phyloP scores from a whole-genome alignment of 2,113 vertebrate species.

The Nansenia antarctica region DNA sequence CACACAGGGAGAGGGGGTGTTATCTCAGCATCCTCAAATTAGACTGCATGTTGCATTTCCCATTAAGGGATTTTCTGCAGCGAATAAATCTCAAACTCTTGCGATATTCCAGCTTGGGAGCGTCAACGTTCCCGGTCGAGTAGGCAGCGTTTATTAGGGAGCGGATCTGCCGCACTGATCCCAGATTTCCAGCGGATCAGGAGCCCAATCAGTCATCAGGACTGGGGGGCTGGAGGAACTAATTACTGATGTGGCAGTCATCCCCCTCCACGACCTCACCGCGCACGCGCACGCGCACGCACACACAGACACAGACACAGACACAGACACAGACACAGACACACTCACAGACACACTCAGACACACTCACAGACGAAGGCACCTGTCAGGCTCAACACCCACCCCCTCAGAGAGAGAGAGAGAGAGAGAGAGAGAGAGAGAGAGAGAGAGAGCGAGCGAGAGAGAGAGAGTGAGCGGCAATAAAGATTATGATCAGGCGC shows the following conservation, averaged over 20 bases:
- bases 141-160: constrained; percentile 57
- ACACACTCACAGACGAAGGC: constrained; percentile 42
- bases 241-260: constrained; percentile 59
- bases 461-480: too few species aligned
- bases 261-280: too few species aligned
- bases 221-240: constrained; percentile 34
- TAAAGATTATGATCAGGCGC: constrained; percentile 43
- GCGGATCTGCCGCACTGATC: constrained; percentile 64
- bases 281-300: constrained; percentile 16
- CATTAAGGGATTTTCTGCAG: constrained; percentile 64
- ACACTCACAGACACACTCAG: neutral
- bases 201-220: constrained; percentile 23
- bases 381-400: constrained; percentile 58
- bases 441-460: too few species aligned
- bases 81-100: constrained; percentile 49
- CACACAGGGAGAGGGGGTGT: constrained; percentile 19
- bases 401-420: neutral
- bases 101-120: constrained; percentile 48
- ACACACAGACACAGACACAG: neutral
- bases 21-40: constrained; percentile 64
- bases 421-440: constrained; percentile 12
- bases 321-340: neutral
- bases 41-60: constrained; percentile 60
- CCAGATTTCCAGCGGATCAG: constrained; percentile 65
- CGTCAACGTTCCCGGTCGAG: constrained; percentile 33